Evolutionary conservation across 2,113 vertebrate genomes (phyloP).

Genomic region (Scortum barcoo): DNA sequence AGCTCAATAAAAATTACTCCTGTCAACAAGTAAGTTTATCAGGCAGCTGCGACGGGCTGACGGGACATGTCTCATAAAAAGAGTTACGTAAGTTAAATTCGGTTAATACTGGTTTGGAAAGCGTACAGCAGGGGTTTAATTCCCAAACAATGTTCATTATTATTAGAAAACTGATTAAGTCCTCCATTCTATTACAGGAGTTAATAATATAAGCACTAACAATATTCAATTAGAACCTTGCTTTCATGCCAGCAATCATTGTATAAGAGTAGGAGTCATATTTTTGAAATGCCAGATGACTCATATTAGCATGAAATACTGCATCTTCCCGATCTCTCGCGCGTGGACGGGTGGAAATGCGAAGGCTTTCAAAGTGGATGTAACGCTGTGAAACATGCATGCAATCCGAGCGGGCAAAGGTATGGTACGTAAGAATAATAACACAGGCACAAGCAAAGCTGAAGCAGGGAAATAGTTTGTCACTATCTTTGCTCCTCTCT

Average conservation of each 20-base stretch:
- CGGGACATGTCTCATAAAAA: neutral
- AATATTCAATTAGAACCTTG: slow-evolving; percentile 54
- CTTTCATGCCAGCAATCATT: slow-evolving; percentile 36
- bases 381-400: slow-evolving; percentile 9
- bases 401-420: neutral
- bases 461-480: slow-evolving; percentile 54
- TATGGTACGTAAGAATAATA: slow-evolving; percentile 31
- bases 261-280: slow-evolving; percentile 32
- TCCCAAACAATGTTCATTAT: slow-evolving; percentile 26
- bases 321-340: slow-evolving; percentile 9
- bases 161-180: slow-evolving; percentile 37
- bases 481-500: slow-evolving; percentile 32
- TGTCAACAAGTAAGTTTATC: slow-evolving; percentile 11
- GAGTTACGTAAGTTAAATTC: neutral
- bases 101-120: slow-evolving; percentile 11
- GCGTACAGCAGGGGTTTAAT: neutral
- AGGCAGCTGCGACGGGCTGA: neutral
- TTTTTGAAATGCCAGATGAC: slow-evolving; percentile 60
- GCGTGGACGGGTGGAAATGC: neutral
- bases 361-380: slow-evolving; percentile 16
- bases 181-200: slow-evolving; percentile 4
- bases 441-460: slow-evolving; percentile 25
- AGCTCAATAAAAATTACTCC: slow-evolving; percentile 5
- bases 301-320: slow-evolving; percentile 32
- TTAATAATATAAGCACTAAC: slow-evolving; percentile 8